phyloP scores from a whole-genome alignment of 2,888 invertebrate genomes.

The Podabrus alpinus region DNA sequence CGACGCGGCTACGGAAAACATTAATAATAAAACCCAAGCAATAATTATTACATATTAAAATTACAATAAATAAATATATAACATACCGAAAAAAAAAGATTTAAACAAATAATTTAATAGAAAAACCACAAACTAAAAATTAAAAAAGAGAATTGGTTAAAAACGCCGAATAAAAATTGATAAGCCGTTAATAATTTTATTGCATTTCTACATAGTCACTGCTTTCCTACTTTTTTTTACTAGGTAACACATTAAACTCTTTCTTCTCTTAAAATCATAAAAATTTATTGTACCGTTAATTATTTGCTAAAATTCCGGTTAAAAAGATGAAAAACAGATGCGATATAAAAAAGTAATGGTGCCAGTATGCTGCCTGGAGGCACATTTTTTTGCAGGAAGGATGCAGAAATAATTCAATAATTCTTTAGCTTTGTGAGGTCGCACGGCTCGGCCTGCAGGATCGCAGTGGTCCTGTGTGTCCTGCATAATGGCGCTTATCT shows the following conservation, averaged over 20 bases:
- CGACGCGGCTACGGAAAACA: too few species aligned
- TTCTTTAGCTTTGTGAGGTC: too few species aligned
- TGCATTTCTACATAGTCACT: neutral
- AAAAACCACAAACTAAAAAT: too few species aligned
- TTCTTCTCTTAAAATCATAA: neutral
- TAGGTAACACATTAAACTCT: neutral
- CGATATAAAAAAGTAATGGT: neutral
- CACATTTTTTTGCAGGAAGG: neutral
- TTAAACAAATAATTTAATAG: too few species aligned
- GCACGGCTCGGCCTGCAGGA: too few species aligned
- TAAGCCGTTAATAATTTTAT: neutral
- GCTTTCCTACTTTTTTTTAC: neutral
- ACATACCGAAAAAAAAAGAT: too few species aligned
- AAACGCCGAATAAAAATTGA: too few species aligned
- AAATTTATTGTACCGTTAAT: neutral
- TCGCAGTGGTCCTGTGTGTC: too few species aligned
- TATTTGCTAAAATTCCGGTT: neutral
- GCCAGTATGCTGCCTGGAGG: neutral
- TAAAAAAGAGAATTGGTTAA: too few species aligned
- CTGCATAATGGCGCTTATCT: too few species aligned
- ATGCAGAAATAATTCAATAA: neutral
- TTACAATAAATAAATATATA: neutral
- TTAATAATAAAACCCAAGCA: too few species aligned
- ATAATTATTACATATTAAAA: too few species aligned
- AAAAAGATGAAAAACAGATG: neutral